Evolutionary conservation across 1,140 invertebrate species (phyloP).

Genomic region (Caligus rogercresseyi): DNA sequence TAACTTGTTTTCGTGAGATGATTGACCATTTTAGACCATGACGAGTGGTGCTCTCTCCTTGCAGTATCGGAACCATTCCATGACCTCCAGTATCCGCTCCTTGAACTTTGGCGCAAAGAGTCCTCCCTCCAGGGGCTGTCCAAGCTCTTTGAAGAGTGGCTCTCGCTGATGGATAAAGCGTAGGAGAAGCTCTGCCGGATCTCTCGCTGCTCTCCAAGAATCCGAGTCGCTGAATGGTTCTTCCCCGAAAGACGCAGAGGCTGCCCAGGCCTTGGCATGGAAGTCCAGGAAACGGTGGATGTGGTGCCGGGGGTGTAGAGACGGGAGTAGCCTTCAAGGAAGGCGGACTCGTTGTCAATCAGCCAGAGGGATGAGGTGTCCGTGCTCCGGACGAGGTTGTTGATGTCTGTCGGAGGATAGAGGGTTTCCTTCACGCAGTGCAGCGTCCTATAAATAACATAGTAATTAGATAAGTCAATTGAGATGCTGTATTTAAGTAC

Average conservation of each 20-base stretch:
- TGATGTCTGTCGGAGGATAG: slow-evolving; percentile 29
- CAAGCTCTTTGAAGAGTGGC: slow-evolving; percentile 23
- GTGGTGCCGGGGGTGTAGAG: too few relatives aligned
- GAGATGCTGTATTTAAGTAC: neutral
- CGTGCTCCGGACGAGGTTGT: slow-evolving; percentile 29
- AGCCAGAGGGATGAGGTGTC: slow-evolving; percentile 29
- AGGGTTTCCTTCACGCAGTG: slow-evolving; percentile 28
- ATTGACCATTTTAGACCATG: neutral
- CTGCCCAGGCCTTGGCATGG: slow-evolving; percentile 29
- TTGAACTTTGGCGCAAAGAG: slow-evolving; percentile 20
- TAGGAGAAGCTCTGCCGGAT: slow-evolving; percentile 22
- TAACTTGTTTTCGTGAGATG: too few relatives aligned
- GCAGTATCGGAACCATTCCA: slow-evolving; percentile 19
- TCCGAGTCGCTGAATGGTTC: slow-evolving; percentile 26
- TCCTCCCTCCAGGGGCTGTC: neutral
- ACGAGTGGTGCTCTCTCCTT: neutral
- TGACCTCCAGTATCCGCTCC: slow-evolving; percentile 20
- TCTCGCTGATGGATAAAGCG: slow-evolving; percentile 22
- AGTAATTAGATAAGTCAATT: neutral
- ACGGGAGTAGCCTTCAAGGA: slow-evolving; percentile 31
- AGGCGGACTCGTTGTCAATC: slow-evolving; percentile 33
- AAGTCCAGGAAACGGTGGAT: slow-evolving; percentile 27
- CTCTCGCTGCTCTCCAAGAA: slow-evolving; percentile 18
- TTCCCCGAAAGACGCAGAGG: slow-evolving; percentile 29
- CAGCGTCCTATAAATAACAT: slow-evolving; percentile 30